phyloP scores from a whole-genome alignment of 92 coral and sea anemone species.

The Palythoa caribaeorum region DNA sequence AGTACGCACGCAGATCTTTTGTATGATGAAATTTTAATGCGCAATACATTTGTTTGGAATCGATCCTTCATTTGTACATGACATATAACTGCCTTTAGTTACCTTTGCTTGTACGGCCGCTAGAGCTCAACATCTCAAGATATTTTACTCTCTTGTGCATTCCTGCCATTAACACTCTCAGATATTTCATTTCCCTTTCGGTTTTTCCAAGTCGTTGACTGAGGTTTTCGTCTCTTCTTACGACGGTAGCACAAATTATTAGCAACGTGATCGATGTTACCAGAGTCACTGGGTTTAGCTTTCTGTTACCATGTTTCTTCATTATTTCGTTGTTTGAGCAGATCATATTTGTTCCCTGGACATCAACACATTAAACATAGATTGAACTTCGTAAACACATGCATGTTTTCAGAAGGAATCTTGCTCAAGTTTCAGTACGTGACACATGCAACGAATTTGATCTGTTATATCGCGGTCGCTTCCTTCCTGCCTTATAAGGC shows the following conservation, averaged over 20 bases:
- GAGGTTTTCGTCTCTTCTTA: background rate
- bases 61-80: too few relatives aligned
- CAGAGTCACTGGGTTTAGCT: background rate
- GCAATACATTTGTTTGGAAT: too few relatives aligned
- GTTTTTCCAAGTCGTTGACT: background rate
- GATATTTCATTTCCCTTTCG: background rate
- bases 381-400: too few relatives aligned
- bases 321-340: background rate
- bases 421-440: too few relatives aligned
- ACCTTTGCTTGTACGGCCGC: background rate
- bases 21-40: too few relatives aligned
- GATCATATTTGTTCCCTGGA: background rate
- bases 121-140: background rate
- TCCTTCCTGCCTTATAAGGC: too few relatives aligned
- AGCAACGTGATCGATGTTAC: background rate
- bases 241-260: background rate
- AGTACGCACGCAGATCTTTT: too few relatives aligned
- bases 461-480: too few relatives aligned
- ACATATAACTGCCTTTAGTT: background rate
- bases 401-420: too few relatives aligned
- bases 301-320: background rate
- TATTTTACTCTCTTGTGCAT: background rate
- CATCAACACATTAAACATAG: too few relatives aligned
- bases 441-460: too few relatives aligned
- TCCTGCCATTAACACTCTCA: background rate